Evolutionary conservation across 2,888 invertebrate genomes (phyloP).

Genomic region (Chydorus sphaericus): DNA sequence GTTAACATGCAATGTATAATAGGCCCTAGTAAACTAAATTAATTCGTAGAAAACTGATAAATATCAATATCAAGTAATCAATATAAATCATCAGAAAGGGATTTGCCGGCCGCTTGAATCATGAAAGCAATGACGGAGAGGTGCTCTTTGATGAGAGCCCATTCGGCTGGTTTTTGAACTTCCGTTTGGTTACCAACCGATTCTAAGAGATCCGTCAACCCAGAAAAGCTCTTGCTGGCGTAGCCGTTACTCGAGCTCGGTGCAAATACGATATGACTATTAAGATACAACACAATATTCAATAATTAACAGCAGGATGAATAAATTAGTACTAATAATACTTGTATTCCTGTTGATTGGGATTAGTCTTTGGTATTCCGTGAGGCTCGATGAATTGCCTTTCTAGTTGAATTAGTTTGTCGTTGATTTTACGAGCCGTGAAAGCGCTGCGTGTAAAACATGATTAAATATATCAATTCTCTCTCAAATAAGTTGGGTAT

Average conservation of each 20-base stretch:
- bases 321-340: not conserved
- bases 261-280: constrained; percentile 21
- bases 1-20: too few species aligned
- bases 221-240: constrained; percentile 20
- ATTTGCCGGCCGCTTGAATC: constrained; percentile 4
- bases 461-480: not conserved
- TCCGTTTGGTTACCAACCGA: constrained; percentile 1
- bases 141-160: constrained; percentile 11
- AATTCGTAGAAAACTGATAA: too few species aligned
- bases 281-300: not conserved
- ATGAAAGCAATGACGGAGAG: constrained; percentile 12
- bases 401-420: constrained; percentile 27
- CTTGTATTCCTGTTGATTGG: constrained; percentile 8
- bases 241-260: constrained; percentile 20
- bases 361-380: constrained; percentile 21
- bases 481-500: not conserved
- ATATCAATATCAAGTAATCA: too few species aligned
- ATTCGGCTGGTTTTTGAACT: not conserved
- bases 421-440: constrained; percentile 23
- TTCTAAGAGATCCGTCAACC: constrained; percentile 19
- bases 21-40: too few species aligned
- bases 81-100: not conserved
- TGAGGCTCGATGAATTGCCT: constrained; percentile 29
- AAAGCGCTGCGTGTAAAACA: constrained; percentile 22
- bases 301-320: not conserved